phyloP scores from a whole-genome alignment of 2,797 vertebrate species.

The Poecilia velifera region DNA sequence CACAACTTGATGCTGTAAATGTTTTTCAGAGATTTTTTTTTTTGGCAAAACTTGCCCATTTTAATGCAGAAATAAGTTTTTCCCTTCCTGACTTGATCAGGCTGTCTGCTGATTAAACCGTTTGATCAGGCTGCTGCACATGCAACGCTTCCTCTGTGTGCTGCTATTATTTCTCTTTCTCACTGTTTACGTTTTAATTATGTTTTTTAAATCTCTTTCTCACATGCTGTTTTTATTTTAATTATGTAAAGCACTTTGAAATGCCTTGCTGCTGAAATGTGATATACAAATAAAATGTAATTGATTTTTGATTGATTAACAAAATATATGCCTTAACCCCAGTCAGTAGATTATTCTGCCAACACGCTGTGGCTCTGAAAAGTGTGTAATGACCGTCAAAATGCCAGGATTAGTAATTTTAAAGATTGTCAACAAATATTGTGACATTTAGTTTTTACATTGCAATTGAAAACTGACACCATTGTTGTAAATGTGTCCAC shows the following conservation, averaged over 20 bases:
- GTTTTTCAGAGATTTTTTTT: background rate
- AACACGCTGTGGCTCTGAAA: background rate
- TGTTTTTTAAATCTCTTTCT: no score
- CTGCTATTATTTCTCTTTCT: background rate
- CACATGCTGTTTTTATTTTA: no score
- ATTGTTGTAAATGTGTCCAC: background rate
- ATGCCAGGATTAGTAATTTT: background rate
- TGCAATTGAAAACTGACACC: background rate
- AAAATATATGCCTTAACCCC: background rate
- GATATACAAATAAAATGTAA: no score
- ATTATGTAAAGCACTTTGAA: no score
- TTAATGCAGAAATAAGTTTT: background rate
- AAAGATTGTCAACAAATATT: background rate
- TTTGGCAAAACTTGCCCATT: background rate
- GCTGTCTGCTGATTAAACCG: background rate
- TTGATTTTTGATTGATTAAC: background rate
- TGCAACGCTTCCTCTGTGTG: background rate
- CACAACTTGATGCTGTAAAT: background rate
- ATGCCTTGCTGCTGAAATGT: no score
- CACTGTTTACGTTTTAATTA: no score
- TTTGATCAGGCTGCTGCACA: background rate
- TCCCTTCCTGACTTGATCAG: background rate
- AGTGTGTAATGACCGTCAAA: background rate
- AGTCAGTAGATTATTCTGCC: background rate
- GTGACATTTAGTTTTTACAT: background rate